Conservation (phyloP, 2,888 invertebrate species). For the Oxyscelio sp. region DNA sequence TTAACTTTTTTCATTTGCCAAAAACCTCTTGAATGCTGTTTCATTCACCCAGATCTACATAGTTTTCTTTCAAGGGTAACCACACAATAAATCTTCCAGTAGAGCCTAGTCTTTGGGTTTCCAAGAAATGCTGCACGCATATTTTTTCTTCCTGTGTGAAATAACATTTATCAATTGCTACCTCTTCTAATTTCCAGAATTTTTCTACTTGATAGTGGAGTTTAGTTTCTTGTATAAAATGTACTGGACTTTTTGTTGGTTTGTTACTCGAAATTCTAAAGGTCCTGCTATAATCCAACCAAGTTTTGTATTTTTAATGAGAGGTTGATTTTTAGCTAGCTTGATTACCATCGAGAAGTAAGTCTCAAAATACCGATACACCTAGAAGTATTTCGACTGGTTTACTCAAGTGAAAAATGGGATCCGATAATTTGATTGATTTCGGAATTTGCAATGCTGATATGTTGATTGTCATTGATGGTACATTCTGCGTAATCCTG, state of each 20-base stretch:
- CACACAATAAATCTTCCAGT: neutral
- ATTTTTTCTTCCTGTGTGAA: neutral
- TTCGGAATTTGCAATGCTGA: neutral
- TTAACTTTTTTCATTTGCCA: no score
- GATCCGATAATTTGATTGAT: neutral
- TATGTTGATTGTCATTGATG: neutral
- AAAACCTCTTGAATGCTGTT: no score
- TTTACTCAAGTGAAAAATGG: neutral
- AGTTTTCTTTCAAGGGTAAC: neutral
- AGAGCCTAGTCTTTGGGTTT: neutral
- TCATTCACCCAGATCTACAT: neutral
- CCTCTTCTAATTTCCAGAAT: constrained; percentile 16
- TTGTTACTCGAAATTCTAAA: neutral
- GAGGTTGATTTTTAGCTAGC: neutral
- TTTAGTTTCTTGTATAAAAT: neutral
- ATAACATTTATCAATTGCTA: neutral
- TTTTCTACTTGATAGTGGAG: constrained; percentile 26
- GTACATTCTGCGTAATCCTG: no score
- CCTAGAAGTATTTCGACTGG: neutral
- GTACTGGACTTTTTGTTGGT: neutral
- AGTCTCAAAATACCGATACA: neutral
- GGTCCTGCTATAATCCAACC: constrained; percentile 16
- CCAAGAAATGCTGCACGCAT: neutral
- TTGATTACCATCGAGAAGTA: constrained; percentile 1
- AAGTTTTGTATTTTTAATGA: neutral